phyloP scores from a whole-genome alignment of 2,797 vertebrate species.

The Pseudochromis fuscus region DNA sequence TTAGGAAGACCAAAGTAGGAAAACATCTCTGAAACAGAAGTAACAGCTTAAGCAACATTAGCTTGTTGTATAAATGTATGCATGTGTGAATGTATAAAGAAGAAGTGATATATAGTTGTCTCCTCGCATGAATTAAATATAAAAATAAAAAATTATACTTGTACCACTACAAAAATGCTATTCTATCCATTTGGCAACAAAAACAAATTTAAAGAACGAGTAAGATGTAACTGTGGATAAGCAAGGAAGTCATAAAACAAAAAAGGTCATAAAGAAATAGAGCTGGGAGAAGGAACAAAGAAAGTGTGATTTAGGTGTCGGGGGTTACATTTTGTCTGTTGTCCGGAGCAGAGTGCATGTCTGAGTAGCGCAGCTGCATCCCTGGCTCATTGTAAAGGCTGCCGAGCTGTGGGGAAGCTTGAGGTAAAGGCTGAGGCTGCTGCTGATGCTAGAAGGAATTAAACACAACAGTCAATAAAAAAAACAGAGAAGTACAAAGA shows the following conservation, averaged over 20 bases:
- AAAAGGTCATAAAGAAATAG: slow-evolving; percentile 21
- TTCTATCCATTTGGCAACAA: slow-evolving; percentile 25
- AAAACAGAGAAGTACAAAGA: slow-evolving; percentile 9
- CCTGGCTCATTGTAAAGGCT: slow-evolving; percentile 86
- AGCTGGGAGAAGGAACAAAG: slow-evolving; percentile 20
- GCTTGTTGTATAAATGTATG: no score
- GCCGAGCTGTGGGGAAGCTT: slow-evolving; percentile 86
- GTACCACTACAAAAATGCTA: slow-evolving; percentile 11
- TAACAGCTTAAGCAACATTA: no score
- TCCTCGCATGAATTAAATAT: no score
- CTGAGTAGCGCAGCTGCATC: slow-evolving; percentile 86
- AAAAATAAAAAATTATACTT: slow-evolving; percentile 28
- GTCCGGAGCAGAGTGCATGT: slow-evolving; percentile 83
- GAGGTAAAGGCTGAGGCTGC: slow-evolving; percentile 86
- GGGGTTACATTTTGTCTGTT: slow-evolving; percentile 87
- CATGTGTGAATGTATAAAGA: background rate
- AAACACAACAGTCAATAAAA: slow-evolving; percentile 70
- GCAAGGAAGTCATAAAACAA: slow-evolving; percentile 34
- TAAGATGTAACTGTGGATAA: slow-evolving; percentile 20
- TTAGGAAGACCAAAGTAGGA: background rate
- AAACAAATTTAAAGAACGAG: slow-evolving; percentile 38
- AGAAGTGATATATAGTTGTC: no score
- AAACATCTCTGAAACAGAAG: slow-evolving; percentile 25
- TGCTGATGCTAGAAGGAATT: slow-evolving; percentile 81
- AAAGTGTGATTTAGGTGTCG: slow-evolving; percentile 33